Evolutionary conservation across 1,140 invertebrate species (phyloP), one percentile per base, ranked within the genome.

Genomic region (Paramacrobiotus metropolitanus): DNA sequence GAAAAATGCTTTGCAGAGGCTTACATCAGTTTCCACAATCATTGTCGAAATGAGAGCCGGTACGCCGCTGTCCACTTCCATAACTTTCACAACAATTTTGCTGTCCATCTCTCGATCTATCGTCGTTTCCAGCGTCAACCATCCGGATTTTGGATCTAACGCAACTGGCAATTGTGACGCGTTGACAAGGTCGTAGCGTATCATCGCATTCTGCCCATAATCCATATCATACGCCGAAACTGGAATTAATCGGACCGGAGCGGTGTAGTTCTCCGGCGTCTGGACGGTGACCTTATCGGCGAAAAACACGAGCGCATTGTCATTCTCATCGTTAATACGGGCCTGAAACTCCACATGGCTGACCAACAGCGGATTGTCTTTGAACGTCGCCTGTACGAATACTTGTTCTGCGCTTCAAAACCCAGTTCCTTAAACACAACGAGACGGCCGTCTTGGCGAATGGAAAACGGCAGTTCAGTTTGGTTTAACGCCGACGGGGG

Each of bases 251-350:
- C 59, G 31, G 2, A 21, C 1, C 24, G 1, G 30, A 83, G 84
- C 28, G 87, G 68, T 60, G 89, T 80, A 21, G 79, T 90, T 88
- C 71, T 93, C 88, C 0, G 84, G 82, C 0, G 93, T 70, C 59
- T 76, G 78, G 2, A 85, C 74, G 45, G 77, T 76, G 71, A 93
- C 93, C 0, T 82, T 80, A 66, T 80, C 81, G 67, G 82, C 87
- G 69, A 90, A 83, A 73, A 93, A 93, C 63, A 79, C 75, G 0
- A 90, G 90, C 29, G 80, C 77, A 70, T 92, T 85, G 72, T 94
- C 89, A 71, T 95, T 93, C 64, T 87, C 84, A 71, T 95, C 88
- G 48, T 86, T 74, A 29, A 94, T 82, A 67, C 84, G 82, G 31
- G 92, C 76, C 1, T 78, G 76, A 62, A 91, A 81, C 70, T 83